phyloP scores from a whole-genome alignment of 2,888 invertebrate genomes.

The Mythimna albipuncta region DNA sequence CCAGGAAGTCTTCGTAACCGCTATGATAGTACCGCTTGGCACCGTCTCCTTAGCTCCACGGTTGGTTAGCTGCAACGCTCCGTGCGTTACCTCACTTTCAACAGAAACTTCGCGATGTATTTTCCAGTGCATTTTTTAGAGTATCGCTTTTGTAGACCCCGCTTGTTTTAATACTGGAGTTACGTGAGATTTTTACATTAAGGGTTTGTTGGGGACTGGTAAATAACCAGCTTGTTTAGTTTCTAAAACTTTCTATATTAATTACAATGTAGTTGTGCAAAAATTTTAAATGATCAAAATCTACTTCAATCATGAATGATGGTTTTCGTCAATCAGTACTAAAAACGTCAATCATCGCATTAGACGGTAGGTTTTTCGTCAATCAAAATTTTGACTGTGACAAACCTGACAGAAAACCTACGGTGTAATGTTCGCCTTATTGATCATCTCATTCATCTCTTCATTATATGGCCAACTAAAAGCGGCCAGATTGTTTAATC shows the following conservation, averaged over 20 bases:
- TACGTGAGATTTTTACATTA: constrained; percentile 78
- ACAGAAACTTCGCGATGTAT: constrained; percentile 89
- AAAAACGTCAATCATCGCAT: no score
- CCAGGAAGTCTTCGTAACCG: constrained; percentile 42
- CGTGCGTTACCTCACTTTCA: constrained; percentile 89
- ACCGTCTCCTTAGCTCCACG: constrained; percentile 82
- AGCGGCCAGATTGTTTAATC: no score
- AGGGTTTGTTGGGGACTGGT: constrained; percentile 59
- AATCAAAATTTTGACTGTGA: no score
- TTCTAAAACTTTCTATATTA: constrained; percentile 34
- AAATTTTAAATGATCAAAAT: not conserved
- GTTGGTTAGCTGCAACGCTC: constrained; percentile 89
- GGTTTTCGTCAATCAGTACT: no score
- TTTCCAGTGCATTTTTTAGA: constrained; percentile 89
- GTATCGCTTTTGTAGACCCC: constrained; percentile 88
- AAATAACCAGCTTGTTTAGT: constrained; percentile 47
- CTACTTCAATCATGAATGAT: no score
- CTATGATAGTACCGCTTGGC: constrained; percentile 58
- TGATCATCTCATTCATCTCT: no score
- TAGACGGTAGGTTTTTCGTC: no score
- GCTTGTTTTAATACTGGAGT: constrained; percentile 87
- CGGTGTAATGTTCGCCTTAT: no score
- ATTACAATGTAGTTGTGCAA: not conserved
- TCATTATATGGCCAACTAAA: no score
- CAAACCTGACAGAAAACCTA: no score